A percentile compares a stretch with the other conserved stretches of the same genome.
phyloP scores from a whole-genome alignment of 2,888 invertebrate genomes.

The Antitype chi region DNA sequence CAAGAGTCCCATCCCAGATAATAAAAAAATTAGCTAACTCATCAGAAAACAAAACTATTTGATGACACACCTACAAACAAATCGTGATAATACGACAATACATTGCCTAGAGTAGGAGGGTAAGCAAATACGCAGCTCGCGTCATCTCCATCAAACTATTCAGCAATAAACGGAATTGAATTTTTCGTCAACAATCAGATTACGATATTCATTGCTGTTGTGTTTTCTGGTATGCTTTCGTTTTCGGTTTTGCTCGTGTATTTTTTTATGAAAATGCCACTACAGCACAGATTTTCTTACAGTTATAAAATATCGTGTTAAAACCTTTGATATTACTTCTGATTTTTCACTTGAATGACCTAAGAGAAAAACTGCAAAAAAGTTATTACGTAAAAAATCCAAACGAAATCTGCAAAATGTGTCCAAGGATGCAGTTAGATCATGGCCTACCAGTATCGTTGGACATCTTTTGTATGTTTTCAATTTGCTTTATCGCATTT shows the following conservation, averaged over 20 bases:
- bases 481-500: too few relatives aligned
- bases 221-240: not conserved
- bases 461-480: too few relatives aligned
- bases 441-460: too few relatives aligned
- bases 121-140: slow-evolving; percentile 9
- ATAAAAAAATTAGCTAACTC: slow-evolving; percentile 6
- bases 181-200: slow-evolving; percentile 69
- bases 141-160: slow-evolving; percentile 49
- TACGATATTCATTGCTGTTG: slow-evolving; percentile 47
- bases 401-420: too few relatives aligned
- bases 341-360: too few relatives aligned
- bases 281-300: not conserved
- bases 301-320: not conserved
- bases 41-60: slow-evolving; percentile 47
- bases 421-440: too few relatives aligned
- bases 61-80: slow-evolving; percentile 20
- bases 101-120: not conserved
- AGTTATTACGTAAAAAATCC: too few relatives aligned
- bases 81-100: slow-evolving; percentile 38
- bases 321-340: not conserved
- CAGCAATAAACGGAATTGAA: slow-evolving; percentile 70
- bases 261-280: not conserved
- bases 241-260: slow-evolving; percentile 24
- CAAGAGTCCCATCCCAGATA: not conserved
- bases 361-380: too few relatives aligned